These are phyloP conservation scores for Trogon surrucura DNA, from an alignment of 2,113 vertebrate species.

Conservation along the genomic window DNA sequence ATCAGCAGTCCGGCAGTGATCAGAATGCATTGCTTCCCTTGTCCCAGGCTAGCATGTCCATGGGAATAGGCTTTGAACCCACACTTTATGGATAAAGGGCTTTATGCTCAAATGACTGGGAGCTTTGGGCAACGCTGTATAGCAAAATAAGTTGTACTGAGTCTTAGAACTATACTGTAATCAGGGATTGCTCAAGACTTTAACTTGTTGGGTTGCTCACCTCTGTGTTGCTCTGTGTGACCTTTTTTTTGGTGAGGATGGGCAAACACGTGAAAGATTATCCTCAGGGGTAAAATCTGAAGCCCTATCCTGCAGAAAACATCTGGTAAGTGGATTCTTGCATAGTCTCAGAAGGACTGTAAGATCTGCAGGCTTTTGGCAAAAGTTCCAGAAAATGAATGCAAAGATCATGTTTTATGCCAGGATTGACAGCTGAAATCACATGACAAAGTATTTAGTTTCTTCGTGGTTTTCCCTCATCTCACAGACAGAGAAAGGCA, in stretches of 20 bases:
- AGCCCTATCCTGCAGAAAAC: neutral
- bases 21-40: accelerated
- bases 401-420: neutral
- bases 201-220: neutral
- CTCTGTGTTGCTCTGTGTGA: neutral
- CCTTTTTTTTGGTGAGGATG: neutral
- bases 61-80: neutral
- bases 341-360: accelerated
- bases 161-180: neutral
- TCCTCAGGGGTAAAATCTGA: neutral
- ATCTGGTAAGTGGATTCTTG: neutral
- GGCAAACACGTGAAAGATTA: neutral
- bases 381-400: neutral
- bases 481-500: neutral
- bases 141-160: neutral
- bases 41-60: neutral
- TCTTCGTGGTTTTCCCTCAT: neutral
- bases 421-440: neutral
- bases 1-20: neutral
- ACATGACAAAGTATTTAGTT: accelerated
- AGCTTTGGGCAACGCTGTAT: neutral
- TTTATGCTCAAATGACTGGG: neutral
- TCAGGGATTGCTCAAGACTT: neutral
- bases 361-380: neutral
- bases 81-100: neutral